Base-by-base conservation (phyloP, 2,888 invertebrate genomes). In the Gordius sp. region DNA sequence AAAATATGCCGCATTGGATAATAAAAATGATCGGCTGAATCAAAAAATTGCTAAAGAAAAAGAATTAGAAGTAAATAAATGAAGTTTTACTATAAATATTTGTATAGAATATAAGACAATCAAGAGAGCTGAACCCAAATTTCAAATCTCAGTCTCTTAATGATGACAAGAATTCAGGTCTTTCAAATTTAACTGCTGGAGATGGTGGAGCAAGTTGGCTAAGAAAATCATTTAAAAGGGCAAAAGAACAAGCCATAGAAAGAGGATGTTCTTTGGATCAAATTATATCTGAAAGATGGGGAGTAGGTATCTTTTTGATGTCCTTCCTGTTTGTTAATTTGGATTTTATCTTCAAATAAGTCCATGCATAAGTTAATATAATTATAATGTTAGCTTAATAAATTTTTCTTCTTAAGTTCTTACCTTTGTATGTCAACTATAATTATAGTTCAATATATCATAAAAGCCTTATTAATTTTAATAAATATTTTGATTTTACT, bases 141-240 rank as follows among this genome's bases (percentile, higher is more conserved):
- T 47, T 20, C 20, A 47, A 8, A 47, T 20, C 39, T 13, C 8
- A 33, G 39, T 33, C n/a, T 33, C 8, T 33, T n/a, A 33, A 33
- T 13, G n/a, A n/a, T n/a, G n/a, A n/a, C n/a, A n/a, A n/a, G n/a
- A n/a, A n/a, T n/a, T n/a, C n/a, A n/a, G n/a, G n/a, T n/a, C 39
- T n/a, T n/a, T 8, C 47, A 47, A n/a, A 13, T 18, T n/a, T 20
- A 47, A 20, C 20, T 47, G 20, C 20, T 8, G 47, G 47, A 20
- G 47, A 47, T 47, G 47, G 47, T n/a, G 47, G 47, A 18, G 47
- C 47, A 8, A 47, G 47, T 47, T 47, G 47, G 47, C 47, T 47
- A n/a, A 47, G 47, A 20, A 47, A 47, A 47, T 8, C 47, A n/a
- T 47, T 47, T 47, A 47, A 47, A 47, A 47, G 47, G 20, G 47